Evolutionary conservation across 2,888 invertebrate genomes (phyloP).

Genomic region (Lithophane semibrunnea): DNA sequence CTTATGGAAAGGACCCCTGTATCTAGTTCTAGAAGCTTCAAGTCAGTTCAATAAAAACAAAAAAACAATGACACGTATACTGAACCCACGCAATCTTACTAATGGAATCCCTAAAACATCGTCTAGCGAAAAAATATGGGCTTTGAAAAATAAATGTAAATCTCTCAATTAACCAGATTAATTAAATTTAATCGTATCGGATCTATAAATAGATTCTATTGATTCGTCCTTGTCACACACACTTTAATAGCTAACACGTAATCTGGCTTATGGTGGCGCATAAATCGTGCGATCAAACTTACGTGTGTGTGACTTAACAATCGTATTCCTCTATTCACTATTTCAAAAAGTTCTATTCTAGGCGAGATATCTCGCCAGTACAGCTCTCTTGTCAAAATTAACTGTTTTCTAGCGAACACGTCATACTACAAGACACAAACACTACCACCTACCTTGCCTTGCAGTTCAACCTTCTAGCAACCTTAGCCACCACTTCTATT

Average conservation of each 20-base stretch:
- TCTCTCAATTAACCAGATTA: neutral
- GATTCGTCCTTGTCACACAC: slow-evolving; percentile 32
- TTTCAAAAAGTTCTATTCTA: too few relatives aligned
- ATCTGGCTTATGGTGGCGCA: slow-evolving; percentile 11
- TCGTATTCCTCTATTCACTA: neutral
- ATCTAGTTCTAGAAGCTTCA: neutral
- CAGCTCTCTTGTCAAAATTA: slow-evolving; percentile 5
- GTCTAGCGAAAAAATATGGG: neutral
- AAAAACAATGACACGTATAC: neutral
- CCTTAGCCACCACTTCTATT: slow-evolving; percentile 9
- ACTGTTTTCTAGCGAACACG: slow-evolving; percentile 2
- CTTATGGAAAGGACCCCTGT: neutral
- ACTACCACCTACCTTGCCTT: slow-evolving; percentile 39
- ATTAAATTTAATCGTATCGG: slow-evolving; percentile 16
- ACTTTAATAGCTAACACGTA: slow-evolving; percentile 11
- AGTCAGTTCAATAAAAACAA: neutral
- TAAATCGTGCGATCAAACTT: neutral
- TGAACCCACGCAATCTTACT: neutral
- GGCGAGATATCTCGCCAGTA: slow-evolving; percentile 14
- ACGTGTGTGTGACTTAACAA: neutral
- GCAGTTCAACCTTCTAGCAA: slow-evolving; percentile 1
- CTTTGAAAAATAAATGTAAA: neutral
- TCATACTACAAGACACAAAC: slow-evolving; percentile 7
- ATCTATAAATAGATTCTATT: slow-evolving; percentile 49
- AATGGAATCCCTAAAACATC: neutral